These are phyloP conservation scores for Tiliqua scincoides DNA, from an alignment of 2,113 vertebrate species.

Conservation along the genomic window DNA sequence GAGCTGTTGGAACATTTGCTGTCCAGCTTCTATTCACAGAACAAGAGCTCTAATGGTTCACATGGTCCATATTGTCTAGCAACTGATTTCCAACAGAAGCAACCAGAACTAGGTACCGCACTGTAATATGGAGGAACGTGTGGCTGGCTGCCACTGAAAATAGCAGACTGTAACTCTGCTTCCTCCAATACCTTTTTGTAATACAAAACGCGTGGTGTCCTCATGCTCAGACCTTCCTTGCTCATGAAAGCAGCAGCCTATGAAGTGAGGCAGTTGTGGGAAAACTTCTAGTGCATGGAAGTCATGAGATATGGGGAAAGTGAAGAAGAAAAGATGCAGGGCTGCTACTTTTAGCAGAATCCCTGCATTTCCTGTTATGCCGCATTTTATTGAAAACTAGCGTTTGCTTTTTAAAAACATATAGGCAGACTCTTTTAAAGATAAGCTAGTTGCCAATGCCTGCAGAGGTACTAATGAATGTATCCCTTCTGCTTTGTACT, in stretches of 20 bases:
- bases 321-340: not conserved
- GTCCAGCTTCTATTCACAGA: not conserved
- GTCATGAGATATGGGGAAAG: not conserved
- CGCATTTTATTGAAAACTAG: not conserved
- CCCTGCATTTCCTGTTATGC: not conserved
- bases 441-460: not conserved
- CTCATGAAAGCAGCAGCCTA: not conserved
- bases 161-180: not conserved
- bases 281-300: not conserved
- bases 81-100: too few relatives aligned
- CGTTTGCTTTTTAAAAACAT: not conserved
- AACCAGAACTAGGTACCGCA: not conserved
- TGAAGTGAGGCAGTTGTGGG: not conserved
- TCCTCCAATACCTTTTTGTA: not conserved
- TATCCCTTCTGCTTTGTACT: not conserved
- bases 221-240: not conserved
- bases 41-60: not conserved
- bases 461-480: slow-evolving; percentile 15
- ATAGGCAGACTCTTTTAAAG: not conserved
- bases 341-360: not conserved
- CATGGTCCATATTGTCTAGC: not conserved
- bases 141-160: not conserved
- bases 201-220: not conserved
- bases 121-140: not conserved
- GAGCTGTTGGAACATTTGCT: not conserved